These are phyloP conservation scores for Recurvirostra avosetta DNA, from an alignment of 2,113 vertebrate species.

Conservation along the genomic window DNA sequence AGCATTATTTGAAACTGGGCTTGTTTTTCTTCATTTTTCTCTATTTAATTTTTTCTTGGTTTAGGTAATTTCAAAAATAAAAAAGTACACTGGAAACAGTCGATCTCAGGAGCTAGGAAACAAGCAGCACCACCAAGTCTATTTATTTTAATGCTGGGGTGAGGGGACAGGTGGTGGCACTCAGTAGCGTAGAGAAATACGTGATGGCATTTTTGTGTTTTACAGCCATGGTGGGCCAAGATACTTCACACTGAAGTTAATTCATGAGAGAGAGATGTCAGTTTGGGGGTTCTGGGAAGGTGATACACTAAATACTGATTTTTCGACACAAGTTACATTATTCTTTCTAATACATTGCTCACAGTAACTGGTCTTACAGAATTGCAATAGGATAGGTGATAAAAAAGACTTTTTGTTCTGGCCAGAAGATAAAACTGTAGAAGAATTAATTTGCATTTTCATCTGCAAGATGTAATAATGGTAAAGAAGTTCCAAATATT, in stretches of 20 bases:
- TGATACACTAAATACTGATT: not conserved
- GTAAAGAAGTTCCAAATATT: not conserved
- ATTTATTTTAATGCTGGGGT: not conserved
- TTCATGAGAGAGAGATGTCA: not conserved
- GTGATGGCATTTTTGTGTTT: not conserved
- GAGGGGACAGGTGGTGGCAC: fast-evolving
- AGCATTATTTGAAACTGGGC: not conserved
- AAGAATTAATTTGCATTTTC: not conserved
- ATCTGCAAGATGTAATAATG: not conserved
- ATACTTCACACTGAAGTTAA: not conserved
- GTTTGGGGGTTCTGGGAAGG: not conserved
- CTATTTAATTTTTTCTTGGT: not conserved
- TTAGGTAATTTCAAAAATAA: not conserved
- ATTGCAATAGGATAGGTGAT: not conserved
- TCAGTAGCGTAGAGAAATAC: not conserved
- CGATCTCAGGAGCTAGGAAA: not conserved
- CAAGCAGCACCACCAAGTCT: not conserved
- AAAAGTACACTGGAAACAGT: not conserved
- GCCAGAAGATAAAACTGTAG: not conserved
- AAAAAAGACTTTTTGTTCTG: not conserved
- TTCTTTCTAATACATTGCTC: not conserved
- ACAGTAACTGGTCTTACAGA: not conserved
- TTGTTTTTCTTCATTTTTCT: not conserved
- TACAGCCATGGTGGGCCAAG: not conserved
- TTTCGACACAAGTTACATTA: not conserved